Evolutionary conservation across 2,113 vertebrate species (phyloP), one percentile per base, ranked within the genome.

Genomic region (Nyctibius bracteatus): DNA sequence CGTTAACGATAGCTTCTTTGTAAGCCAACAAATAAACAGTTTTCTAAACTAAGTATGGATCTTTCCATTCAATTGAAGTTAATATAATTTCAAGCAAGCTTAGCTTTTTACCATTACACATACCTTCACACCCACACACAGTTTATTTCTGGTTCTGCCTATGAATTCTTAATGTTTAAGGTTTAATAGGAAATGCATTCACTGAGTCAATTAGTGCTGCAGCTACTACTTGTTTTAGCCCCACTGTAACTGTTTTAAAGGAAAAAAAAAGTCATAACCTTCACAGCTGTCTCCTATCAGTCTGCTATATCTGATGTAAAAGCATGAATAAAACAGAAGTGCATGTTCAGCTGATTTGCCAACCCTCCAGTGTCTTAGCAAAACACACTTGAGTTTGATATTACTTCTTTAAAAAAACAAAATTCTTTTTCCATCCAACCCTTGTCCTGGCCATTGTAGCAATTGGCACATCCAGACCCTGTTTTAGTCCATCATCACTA

Each of bases 71-170:
- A 70, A 54, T 25, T 88, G 51, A 88, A 84, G 31, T 86, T 78
- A 86, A 77, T 86, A 54, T 58, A 54, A 92, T 88, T 88, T 95
- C 59, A 84, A 46, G 71, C 43, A 91, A 65, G 30, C 46, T 86
- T 94, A 67, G 46, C 20, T 83, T 91, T 93, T 90, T 49, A 52
- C 49, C 3, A 0, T 75, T 68, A 14, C 41, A 23, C 3, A 18
- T 66, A 92, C 84, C 94, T 96, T 85, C 59, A 85, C 43, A 5
- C 92, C 75, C 92, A 75, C 90, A 41, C 71, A 55, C 8, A 35
- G 41, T 94, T 88, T 96, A 91, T 96, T 97, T 92, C 91, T 94
- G 55, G 54, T 86, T 86, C 86, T 92, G 47, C 59, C 57, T 49
- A 78, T 84, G 72, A 92, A 90, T 95, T 93, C 77, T 92, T 95